Percentiles rank a stretch among this genome's conserved stretches.
Conservation (phyloP, 2,888 invertebrate genomes). For the Ganaspis brasiliensis region DNA sequence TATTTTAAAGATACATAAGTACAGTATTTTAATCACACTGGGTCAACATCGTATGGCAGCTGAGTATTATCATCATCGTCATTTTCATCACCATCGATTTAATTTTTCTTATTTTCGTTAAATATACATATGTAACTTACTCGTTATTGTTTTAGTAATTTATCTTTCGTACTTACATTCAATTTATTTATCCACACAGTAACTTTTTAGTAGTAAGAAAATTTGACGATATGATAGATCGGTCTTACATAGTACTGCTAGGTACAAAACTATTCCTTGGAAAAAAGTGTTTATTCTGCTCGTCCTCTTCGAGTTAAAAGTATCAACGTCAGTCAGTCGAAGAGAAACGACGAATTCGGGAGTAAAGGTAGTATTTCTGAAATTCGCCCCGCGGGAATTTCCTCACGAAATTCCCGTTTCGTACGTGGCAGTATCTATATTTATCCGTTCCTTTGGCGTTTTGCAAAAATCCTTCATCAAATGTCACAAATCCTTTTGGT, state of each 20-base stretch:
- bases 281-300: slow-evolving; percentile 22
- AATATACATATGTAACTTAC: slow-evolving; percentile 46
- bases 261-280: slow-evolving; percentile 38
- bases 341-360: slow-evolving; percentile 33
- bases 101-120: slow-evolving; percentile 31
- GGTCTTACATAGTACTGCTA: slow-evolving; percentile 55
- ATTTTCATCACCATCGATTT: slow-evolving; percentile 49
- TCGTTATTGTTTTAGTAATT: slow-evolving; percentile 38
- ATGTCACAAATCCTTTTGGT: slow-evolving; percentile 4
- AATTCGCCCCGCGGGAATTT: slow-evolving; percentile 9
- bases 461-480: slow-evolving; percentile 21
- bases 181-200: slow-evolving; percentile 59
- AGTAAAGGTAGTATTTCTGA: background rate
- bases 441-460: slow-evolving; percentile 32
- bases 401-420: slow-evolving; percentile 43
- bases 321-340: slow-evolving; percentile 35
- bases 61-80: slow-evolving; percentile 59
- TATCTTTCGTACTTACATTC: slow-evolving; percentile 54
- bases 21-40: slow-evolving; percentile 66
- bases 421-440: slow-evolving; percentile 52
- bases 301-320: slow-evolving; percentile 34
- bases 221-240: slow-evolving; percentile 74
- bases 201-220: slow-evolving; percentile 69
- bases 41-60: slow-evolving; percentile 63
- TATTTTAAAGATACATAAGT: slow-evolving; percentile 54